Evolutionary conservation across 2,797 vertebrate genomes (phyloP), one percentile per base, ranked within the genome.

Genomic region (Macroramphosus scolopax): DNA sequence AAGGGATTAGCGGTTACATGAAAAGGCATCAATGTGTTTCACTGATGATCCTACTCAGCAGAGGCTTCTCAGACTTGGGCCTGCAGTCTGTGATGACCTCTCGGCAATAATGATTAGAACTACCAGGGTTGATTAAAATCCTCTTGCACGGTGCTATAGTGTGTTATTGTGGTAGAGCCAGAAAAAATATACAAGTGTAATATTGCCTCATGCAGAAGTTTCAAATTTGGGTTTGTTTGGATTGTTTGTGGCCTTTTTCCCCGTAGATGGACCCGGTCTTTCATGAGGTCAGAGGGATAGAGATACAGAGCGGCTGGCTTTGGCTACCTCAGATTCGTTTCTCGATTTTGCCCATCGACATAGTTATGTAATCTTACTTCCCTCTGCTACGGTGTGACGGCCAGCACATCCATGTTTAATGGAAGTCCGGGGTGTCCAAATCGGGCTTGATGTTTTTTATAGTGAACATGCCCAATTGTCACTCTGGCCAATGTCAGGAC

Each of bases 11-110:
- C 68, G 56, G 62, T 77, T 77, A 70, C 76, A 71, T 78, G 51
- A 72, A 84, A 76, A 80, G 51, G 45, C 72, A 82, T 86, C 86
- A 81, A 75, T 59, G 64, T 85, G 77, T 77, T 82, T 83, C 58
- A 45, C 61, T 80, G 71, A 82, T 80, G 58, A 73, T 81, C 55
- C 56, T 48, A 51, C 55, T 78, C 75, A 68, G 62, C 68, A 74
- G 50, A 80, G 24, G 54, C 44, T 63, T 47, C 58, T 68, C 42
- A 68, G 51, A 63, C 53, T 43, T 48, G 61, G 70, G 59, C 75
- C 78, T 70, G 58, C 51, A 56, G 50, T 51, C 55, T 17, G 10
- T 17, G 36, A 68, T 69, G 70, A 82, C 77, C 75, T 52, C 48
- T 64, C 45, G 31, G 42, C 65, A 62, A 83, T 82, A 83, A 80